These are phyloP conservation scores for Coreius guichenoti DNA, from an alignment of 2,797 vertebrate genomes.

Conservation along the genomic window DNA sequence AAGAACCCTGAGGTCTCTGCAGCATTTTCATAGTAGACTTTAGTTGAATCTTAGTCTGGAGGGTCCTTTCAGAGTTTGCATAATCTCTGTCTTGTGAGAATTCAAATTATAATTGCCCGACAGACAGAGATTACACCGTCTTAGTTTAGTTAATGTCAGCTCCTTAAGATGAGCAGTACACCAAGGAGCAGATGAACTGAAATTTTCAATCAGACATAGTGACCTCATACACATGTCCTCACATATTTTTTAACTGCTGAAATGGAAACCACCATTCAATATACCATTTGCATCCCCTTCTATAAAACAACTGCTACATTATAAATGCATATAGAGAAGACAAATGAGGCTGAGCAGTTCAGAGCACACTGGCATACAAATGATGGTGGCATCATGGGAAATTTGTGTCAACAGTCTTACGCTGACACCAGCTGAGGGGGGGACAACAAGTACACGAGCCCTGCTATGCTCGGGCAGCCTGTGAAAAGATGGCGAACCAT, in stretches of 20 bases:
- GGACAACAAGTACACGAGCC: neutral
- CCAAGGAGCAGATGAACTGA: neutral
- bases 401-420: conserved; percentile 24
- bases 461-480: neutral
- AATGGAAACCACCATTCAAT: conserved; percentile 2
- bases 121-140: conserved; percentile 38
- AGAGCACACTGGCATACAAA: conserved; percentile 12
- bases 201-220: conserved; percentile 19
- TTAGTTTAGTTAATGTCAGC: conserved; percentile 32
- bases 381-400: conserved; percentile 29
- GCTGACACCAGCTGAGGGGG: neutral
- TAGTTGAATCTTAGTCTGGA: conserved; percentile 19
- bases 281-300: neutral
- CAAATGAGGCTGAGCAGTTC: conserved; percentile 5
- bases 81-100: conserved; percentile 33
- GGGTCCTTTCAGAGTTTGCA: conserved; percentile 17
- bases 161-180: conserved; percentile 6
- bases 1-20: conserved; percentile 41
- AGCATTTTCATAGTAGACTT: conserved; percentile 24
- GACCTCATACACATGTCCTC: neutral
- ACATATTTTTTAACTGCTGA: neutral
- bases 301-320: neutral
- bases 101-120: conserved; percentile 44
- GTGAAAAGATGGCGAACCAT: conserved; percentile 33
- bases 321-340: neutral